Evolutionary conservation across 2,113 vertebrate genomes (phyloP), one percentile per base, ranked within the genome.

Genomic region (Rhynchopsitta pachyrhyncha): DNA sequence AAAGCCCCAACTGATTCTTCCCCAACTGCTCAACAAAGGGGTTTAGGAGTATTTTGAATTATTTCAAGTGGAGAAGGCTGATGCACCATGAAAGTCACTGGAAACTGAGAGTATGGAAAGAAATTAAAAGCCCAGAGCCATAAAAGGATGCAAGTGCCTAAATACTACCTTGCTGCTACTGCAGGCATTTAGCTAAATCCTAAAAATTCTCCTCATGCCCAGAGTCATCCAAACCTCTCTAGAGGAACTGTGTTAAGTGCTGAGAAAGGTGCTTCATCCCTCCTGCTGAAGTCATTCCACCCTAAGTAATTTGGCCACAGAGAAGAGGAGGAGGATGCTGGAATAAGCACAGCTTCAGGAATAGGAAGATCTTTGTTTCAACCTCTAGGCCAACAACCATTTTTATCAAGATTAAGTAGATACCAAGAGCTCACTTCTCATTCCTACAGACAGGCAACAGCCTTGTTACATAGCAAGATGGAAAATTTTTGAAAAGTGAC

Each of bases 191-290:
- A 49, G 19, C 19, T 44, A 55, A 81, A 85, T 49, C 35, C 33
- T 71, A 20, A 71, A 33, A 85, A 60, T 20, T 49, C 19, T 59
- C 33, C 3, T 55, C n/a, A 11, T 15, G 28, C 28, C 10, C 46
- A 82, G n/a, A 17, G 29, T 13, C 46, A 88, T 23, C 16, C 41
- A 76, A 71, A 76, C 19, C 23, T 91, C 23, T 39, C 67, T 41
- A 20, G 4, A 50, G 4, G 20, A 63, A 79, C 1, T 3, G 2
- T 14, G 4, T 4, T 3, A 55, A 83, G 10, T 22, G 3, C 41
- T 41, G 37, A 64, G 17, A 62, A 82, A 47, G 29, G 18, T 37
- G 16, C 68, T 88, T 59, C 47, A 46, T 37, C 33, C 15, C 53
- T 50, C 24, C 15, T 74, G 42, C n/a, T 70, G 19, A 64, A 70